phyloP scores from a whole-genome alignment of 1,140 invertebrate genomes.

The Bombus turneri region DNA sequence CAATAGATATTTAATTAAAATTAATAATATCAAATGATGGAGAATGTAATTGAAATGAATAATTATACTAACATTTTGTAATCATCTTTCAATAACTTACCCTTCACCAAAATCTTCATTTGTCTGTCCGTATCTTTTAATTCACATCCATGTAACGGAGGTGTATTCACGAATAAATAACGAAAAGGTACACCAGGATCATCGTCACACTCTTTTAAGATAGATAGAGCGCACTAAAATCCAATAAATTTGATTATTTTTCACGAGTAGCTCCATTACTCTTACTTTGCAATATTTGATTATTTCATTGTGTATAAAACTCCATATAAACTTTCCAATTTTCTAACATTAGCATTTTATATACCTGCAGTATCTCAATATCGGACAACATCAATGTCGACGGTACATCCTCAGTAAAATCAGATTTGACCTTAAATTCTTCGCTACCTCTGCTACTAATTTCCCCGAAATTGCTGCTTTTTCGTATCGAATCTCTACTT shows the following conservation, averaged over 20 bases:
- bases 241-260: slow-evolving; percentile 11
- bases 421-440: not conserved
- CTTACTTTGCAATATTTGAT: not conserved
- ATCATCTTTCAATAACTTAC: slow-evolving; percentile 15
- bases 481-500: not conserved
- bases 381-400: slow-evolving; percentile 28
- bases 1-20: not conserved
- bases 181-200: slow-evolving; percentile 39
- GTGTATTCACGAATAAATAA: slow-evolving; percentile 38
- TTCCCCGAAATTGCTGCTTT: not conserved
- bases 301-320: not conserved
- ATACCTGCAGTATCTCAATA: slow-evolving; percentile 49
- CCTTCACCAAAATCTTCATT: slow-evolving; percentile 38
- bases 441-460: not conserved
- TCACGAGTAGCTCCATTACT: no score
- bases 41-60: no score
- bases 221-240: slow-evolving; percentile 40
- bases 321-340: not conserved
- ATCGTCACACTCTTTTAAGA: slow-evolving; percentile 7
- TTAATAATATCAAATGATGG: not conserved
- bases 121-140: slow-evolving; percentile 38
- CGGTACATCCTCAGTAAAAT: not conserved
- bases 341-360: not conserved
- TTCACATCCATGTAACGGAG: slow-evolving; percentile 11
- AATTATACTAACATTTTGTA: not conserved